A percentile compares a stretch with the other conserved stretches of the same genome.
Conservation (phyloP, 2,888 invertebrate genomes). For the Athrips mouffetella region DNA sequence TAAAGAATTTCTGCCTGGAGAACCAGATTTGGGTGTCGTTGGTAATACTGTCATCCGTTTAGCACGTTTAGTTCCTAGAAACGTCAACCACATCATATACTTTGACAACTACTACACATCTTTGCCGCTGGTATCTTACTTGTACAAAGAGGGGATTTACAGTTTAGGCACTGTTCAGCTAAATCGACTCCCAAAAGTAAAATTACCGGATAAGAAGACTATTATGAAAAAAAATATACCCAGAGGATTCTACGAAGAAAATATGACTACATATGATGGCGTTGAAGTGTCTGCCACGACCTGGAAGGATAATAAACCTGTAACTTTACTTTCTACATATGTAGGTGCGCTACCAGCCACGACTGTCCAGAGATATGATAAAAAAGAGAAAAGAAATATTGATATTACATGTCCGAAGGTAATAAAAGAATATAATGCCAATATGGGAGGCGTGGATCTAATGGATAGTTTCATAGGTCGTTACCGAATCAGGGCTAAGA, state of each 20-base stretch:
- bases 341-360: no score
- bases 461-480: no score
- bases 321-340: no score
- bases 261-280: slow-evolving; percentile 33
- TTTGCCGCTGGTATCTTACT: slow-evolving; percentile 34
- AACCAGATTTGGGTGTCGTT: not conserved
- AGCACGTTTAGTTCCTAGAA: not conserved
- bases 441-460: no score
- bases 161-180: slow-evolving; percentile 38
- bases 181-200: slow-evolving; percentile 35
- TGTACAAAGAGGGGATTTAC: slow-evolving; percentile 37
- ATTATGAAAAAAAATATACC: slow-evolving; percentile 26
- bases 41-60: not conserved
- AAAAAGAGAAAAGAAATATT: no score
- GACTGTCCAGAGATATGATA: no score
- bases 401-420: no score
- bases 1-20: not conserved
- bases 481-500: no score
- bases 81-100: slow-evolving; percentile 14
- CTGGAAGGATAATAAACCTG: slow-evolving; percentile 27
- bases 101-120: slow-evolving; percentile 23
- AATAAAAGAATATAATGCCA: no score
- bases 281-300: slow-evolving; percentile 30
- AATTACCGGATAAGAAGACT: slow-evolving; percentile 34
- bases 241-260: slow-evolving; percentile 35